Evolutionary conservation across 2,888 invertebrate species (phyloP).

Genomic region (Chrysodeixis includens): DNA sequence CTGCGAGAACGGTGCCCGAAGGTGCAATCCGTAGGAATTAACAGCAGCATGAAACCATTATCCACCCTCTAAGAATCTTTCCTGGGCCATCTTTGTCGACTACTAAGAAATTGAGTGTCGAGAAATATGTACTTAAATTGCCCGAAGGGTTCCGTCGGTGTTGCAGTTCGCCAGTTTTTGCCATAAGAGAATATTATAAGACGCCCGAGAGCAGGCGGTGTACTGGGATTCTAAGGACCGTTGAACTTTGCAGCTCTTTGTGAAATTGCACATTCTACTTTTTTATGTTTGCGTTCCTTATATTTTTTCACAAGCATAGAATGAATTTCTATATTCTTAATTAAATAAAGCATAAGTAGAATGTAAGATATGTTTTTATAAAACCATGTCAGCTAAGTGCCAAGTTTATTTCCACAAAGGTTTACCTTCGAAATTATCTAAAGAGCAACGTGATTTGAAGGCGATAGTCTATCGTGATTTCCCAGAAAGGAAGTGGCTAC

Average conservation of each 20-base stretch:
- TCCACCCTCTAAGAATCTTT: constrained; percentile 30
- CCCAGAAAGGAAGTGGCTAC: constrained; percentile 39
- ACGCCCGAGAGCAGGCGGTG: constrained; percentile 50
- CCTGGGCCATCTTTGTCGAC: constrained; percentile 27
- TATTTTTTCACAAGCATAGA: constrained; percentile 23
- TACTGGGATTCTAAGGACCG: constrained; percentile 37
- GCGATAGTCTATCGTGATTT: constrained; percentile 50
- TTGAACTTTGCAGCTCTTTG: constrained; percentile 61
- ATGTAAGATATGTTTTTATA: constrained; percentile 1
- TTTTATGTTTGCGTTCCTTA: constrained; percentile 37
- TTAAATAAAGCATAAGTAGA: constrained; percentile 16
- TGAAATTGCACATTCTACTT: constrained; percentile 53
- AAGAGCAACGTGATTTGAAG: constrained; percentile 30
- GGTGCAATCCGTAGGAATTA: constrained; percentile 25
- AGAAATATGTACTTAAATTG: constrained; percentile 46
- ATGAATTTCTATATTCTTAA: constrained; percentile 15
- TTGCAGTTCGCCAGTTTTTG: constrained; percentile 35
- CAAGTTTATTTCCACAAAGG: constrained; percentile 43
- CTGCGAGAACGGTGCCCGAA: background rate
- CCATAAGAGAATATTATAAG: constrained; percentile 55
- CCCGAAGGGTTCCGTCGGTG: constrained; percentile 45
- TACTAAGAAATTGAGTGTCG: constrained; percentile 42
- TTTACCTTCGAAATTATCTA: constrained; percentile 32
- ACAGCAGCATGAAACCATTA: constrained; percentile 35
- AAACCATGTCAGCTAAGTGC: constrained; percentile 27